phyloP scores from a whole-genome alignment of 1,140 invertebrate species.

The Telenomus remus region DNA sequence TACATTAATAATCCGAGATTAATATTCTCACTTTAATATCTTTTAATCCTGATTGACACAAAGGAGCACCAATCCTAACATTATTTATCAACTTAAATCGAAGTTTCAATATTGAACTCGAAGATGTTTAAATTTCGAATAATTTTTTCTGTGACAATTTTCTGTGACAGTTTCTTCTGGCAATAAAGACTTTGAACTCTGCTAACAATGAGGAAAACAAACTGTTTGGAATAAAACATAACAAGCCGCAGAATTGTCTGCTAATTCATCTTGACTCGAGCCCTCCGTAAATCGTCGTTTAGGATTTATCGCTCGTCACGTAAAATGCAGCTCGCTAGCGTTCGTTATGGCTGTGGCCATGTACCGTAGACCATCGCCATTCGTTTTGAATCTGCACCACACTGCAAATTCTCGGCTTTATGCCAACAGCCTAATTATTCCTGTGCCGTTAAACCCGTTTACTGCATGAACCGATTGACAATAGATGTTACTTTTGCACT shows the following conservation, averaged over 20 bases:
- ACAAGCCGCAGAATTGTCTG: constrained; percentile 47
- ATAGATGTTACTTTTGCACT: constrained; percentile 56
- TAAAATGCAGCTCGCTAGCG: constrained; percentile 43
- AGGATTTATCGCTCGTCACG: constrained; percentile 61
- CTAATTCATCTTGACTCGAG: constrained; percentile 44
- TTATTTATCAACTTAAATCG: no score
- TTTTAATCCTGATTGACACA: constrained; percentile 4
- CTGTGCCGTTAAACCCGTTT: constrained; percentile 70
- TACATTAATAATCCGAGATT: constrained; percentile 8
- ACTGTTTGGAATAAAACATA: constrained; percentile 24
- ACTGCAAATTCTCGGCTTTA: constrained; percentile 64
- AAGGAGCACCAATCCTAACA: no score
- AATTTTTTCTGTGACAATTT: no score
- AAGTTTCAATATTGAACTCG: no score
- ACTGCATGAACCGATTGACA: constrained; percentile 70
- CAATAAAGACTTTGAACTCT: no score
- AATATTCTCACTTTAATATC: constrained; percentile 17
- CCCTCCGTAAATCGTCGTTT: constrained; percentile 55
- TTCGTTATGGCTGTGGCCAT: constrained; percentile 49
- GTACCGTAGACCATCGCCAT: constrained; percentile 48
- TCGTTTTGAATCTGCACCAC: constrained; percentile 61
- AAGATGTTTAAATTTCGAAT: no score
- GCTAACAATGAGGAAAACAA: neutral
- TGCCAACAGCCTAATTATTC: constrained; percentile 73
- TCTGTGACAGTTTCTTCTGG: no score